phyloP scores from a whole-genome alignment of 2,113 vertebrate species.

The Ophiodon elongatus region DNA sequence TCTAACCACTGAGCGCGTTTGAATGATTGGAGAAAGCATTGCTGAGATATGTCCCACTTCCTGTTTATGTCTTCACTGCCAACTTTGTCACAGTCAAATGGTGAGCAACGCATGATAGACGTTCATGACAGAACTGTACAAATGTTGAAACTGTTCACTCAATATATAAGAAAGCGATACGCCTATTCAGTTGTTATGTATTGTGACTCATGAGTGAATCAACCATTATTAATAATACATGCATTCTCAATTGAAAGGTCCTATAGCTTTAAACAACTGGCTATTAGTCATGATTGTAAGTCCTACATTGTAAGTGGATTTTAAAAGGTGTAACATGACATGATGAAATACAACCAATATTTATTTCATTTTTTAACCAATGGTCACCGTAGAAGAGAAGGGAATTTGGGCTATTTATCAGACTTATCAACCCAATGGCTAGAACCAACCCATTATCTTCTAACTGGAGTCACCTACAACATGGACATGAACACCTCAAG shows the following conservation, averaged over 20 bases:
- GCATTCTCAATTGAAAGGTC: not conserved
- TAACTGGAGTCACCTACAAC: not conserved
- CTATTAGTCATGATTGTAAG: not conserved
- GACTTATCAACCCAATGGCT: not conserved
- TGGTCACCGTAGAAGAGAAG: not conserved
- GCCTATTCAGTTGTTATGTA: not conserved
- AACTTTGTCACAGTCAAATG: conserved; percentile 42
- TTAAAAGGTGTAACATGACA: not conserved
- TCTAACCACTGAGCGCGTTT: not conserved
- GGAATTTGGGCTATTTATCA: not conserved
- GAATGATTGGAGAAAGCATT: conserved; percentile 12
- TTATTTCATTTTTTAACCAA: not conserved
- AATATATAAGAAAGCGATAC: not conserved
- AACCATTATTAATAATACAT: not conserved
- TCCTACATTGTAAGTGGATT: not conserved
- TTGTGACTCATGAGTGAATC: not conserved
- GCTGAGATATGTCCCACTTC: conserved; percentile 11
- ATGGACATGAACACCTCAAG: not conserved
- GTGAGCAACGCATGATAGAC: conserved; percentile 16
- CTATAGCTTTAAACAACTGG: not conserved
- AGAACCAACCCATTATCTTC: not conserved
- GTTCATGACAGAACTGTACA: conserved; percentile 1
- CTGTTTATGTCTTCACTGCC: conserved; percentile 29
- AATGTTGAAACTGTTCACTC: conserved; percentile 1
- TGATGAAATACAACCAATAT: not conserved